Conservation (phyloP, 2,113 vertebrate genomes). For the Alectura lathami region DNA sequence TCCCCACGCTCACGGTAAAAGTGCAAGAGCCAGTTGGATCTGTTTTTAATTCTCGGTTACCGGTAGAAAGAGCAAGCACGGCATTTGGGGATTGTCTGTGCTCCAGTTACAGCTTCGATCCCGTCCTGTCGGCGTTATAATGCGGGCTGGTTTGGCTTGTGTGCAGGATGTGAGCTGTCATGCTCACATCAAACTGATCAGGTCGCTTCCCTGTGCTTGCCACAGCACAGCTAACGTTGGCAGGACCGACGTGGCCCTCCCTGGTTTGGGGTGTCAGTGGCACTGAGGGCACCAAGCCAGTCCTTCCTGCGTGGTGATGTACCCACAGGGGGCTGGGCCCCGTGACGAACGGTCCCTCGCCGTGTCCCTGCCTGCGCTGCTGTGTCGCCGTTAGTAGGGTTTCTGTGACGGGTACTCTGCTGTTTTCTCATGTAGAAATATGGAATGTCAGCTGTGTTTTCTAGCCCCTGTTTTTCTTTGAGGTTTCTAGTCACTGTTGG, state of each 20-base stretch:
- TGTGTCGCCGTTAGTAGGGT: not conserved
- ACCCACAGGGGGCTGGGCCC: not conserved
- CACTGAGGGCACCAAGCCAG: not conserved
- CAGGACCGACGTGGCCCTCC: not conserved
- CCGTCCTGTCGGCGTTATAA: not conserved
- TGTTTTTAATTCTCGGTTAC: slow-evolving; percentile 17
- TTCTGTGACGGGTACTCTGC: not conserved
- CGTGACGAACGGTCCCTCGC: fast-evolving
- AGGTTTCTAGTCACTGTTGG: not conserved
- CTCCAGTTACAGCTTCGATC: not conserved
- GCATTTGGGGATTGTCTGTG: not conserved
- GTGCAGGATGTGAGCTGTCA: not conserved
- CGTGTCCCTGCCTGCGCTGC: not conserved
- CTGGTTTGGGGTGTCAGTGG: not conserved
- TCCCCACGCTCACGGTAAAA: not conserved
- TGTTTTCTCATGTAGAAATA: not conserved
- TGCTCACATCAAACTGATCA: not conserved
- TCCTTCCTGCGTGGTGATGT: not conserved
- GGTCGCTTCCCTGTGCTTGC: not conserved
- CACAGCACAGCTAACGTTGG: not conserved
- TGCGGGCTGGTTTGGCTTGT: not conserved
- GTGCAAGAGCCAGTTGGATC: slow-evolving; percentile 51
- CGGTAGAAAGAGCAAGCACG: not conserved
- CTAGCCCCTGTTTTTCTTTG: not conserved
- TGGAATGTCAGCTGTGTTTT: not conserved